phyloP scores from a whole-genome alignment of 2,113 vertebrate genomes.

The Dicerorhinus sumatrensis region DNA sequence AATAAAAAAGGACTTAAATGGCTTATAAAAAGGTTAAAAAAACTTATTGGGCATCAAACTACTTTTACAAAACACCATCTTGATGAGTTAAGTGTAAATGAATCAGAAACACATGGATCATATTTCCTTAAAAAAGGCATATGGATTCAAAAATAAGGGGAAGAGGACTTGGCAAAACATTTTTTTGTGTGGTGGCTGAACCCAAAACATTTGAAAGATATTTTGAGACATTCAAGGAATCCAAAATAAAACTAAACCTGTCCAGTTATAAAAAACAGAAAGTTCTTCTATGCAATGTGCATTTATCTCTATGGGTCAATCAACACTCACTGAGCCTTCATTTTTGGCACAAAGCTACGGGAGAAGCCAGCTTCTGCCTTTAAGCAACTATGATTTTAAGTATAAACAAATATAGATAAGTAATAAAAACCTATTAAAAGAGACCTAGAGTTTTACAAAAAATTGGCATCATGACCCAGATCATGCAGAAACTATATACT shows the following conservation, averaged over 20 bases:
- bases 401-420: slow-evolving; percentile 50
- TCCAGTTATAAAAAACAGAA: slow-evolving; percentile 59
- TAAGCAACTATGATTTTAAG: slow-evolving; percentile 48
- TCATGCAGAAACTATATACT: background rate
- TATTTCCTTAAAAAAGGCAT: slow-evolving; percentile 79
- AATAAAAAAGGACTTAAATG: slow-evolving; percentile 81
- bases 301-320: slow-evolving; percentile 58
- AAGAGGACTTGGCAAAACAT: slow-evolving; percentile 73
- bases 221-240: slow-evolving; percentile 77
- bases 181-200: slow-evolving; percentile 64
- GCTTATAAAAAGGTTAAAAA: slow-evolving; percentile 79
- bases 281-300: slow-evolving; percentile 23
- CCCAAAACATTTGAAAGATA: slow-evolving; percentile 79
- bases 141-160: slow-evolving; percentile 79
- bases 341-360: slow-evolving; percentile 1
- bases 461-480: slow-evolving; percentile 10
- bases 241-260: slow-evolving; percentile 75
- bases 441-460: slow-evolving; percentile 37
- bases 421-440: slow-evolving; percentile 40
- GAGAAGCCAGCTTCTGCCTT: slow-evolving; percentile 52
- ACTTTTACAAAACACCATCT: slow-evolving; percentile 80
- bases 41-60: slow-evolving; percentile 78
- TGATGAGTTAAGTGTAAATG: slow-evolving; percentile 84
- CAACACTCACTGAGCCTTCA: slow-evolving; percentile 20
- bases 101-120: slow-evolving; percentile 83